phyloP scores from a whole-genome alignment of 2,797 vertebrate species.

The Craterocephalus amniculus region DNA sequence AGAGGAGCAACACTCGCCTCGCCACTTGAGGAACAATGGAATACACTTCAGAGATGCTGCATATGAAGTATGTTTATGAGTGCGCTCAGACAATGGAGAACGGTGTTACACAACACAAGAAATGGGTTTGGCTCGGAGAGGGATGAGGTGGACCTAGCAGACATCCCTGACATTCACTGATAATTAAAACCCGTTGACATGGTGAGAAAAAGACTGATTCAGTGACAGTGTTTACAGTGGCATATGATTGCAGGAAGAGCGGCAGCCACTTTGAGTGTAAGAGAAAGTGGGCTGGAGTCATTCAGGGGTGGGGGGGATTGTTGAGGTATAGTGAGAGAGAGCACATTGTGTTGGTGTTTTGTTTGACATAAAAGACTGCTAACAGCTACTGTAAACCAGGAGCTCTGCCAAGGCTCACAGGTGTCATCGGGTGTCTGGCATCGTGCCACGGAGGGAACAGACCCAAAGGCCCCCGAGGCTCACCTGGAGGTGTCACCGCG shows the following conservation, averaged over 20 bases:
- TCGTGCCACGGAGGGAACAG: constrained; percentile 53
- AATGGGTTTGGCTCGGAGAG: constrained; percentile 68
- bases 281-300: constrained; percentile 69
- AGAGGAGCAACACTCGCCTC: constrained; percentile 92
- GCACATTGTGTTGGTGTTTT: constrained; percentile 70
- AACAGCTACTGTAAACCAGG: constrained; percentile 75
- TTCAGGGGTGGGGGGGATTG: constrained; percentile 47
- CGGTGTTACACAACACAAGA: constrained; percentile 79
- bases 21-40: constrained; percentile 96
- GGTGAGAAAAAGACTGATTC: constrained; percentile 67
- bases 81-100: constrained; percentile 66
- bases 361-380: constrained; percentile 74
- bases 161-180: constrained; percentile 77
- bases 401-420: constrained; percentile 75
- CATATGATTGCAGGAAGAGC: constrained; percentile 52
- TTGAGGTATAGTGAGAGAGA: constrained; percentile 52
- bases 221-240: constrained; percentile 61
- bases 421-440: constrained; percentile 73
- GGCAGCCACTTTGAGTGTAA: constrained; percentile 41
- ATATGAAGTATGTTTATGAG: constrained; percentile 81
- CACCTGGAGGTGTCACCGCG: constrained; percentile 53
- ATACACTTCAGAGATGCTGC: constrained; percentile 92
- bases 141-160: constrained; percentile 65
- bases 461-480: constrained; percentile 61
- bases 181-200: constrained; percentile 76